These are phyloP conservation scores for Hoplostethus atlanticus DNA, from an alignment of 2,797 vertebrate genomes.

Conservation along the genomic window DNA sequence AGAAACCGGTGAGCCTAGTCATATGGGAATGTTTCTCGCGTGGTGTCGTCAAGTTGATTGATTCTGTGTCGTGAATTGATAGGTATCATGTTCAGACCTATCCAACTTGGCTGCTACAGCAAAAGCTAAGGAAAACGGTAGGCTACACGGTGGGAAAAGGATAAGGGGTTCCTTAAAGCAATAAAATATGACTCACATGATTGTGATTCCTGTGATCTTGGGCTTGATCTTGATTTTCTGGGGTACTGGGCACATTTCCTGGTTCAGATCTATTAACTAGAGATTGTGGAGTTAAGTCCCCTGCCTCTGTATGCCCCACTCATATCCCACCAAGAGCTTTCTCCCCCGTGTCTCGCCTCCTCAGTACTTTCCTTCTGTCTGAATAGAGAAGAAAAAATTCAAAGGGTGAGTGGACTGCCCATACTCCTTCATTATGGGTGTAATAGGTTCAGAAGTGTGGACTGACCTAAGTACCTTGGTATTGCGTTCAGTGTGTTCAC, in stretches of 20 bases:
- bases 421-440: background rate
- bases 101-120: slow-evolving; percentile 26
- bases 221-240: slow-evolving; percentile 24
- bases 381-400: slow-evolving; percentile 45
- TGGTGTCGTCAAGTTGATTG: slow-evolving; percentile 42
- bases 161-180: slow-evolving; percentile 28
- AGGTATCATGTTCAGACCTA: slow-evolving; percentile 43
- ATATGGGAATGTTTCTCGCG: slow-evolving; percentile 24
- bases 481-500: slow-evolving; percentile 36
- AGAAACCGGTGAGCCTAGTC: slow-evolving; percentile 38
- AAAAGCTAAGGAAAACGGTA: slow-evolving; percentile 18
- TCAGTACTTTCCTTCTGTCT: slow-evolving; percentile 47
- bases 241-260: slow-evolving; percentile 38
- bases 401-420: slow-evolving; percentile 54
- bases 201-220: slow-evolving; percentile 27
- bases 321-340: slow-evolving; percentile 41
- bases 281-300: slow-evolving; percentile 35
- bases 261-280: slow-evolving; percentile 38
- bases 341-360: slow-evolving; percentile 18
- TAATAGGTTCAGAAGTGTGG: background rate
- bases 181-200: slow-evolving; percentile 47
- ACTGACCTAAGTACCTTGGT: background rate
- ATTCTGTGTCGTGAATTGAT: slow-evolving; percentile 11
- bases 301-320: slow-evolving; percentile 55
- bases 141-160: slow-evolving; percentile 11